Evolutionary conservation across 2,113 vertebrate species (phyloP).

Genomic region (Lamprologus speciosus): DNA sequence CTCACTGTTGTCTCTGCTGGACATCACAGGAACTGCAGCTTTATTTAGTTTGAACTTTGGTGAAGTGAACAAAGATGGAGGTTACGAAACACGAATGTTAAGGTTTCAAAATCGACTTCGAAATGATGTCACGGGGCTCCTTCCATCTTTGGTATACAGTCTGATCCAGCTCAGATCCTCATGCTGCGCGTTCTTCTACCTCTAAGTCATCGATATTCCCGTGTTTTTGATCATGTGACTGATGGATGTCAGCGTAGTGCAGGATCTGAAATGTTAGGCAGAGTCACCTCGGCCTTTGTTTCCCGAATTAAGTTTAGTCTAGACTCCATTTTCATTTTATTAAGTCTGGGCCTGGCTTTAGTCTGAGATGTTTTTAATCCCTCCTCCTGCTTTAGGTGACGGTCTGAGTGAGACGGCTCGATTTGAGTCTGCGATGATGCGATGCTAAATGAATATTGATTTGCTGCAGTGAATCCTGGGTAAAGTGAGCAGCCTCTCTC

Average conservation of each 20-base stretch:
- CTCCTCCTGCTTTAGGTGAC: background rate
- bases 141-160: background rate
- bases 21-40: background rate
- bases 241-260: background rate
- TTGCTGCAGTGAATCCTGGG: slow-evolving; percentile 46
- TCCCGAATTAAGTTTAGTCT: background rate
- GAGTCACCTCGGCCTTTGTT: background rate
- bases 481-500: slow-evolving; percentile 23
- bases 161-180: background rate
- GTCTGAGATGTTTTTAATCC: background rate
- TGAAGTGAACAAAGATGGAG: background rate
- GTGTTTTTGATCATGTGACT: background rate
- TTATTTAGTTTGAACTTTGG: background rate
- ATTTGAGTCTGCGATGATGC: background rate
- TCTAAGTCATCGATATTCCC: background rate
- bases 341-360: background rate
- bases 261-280: background rate
- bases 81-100: background rate
- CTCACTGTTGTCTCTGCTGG: background rate
- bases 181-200: background rate
- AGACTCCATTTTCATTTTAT: background rate
- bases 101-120: background rate
- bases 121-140: background rate
- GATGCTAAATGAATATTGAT: slow-evolving; percentile 43
- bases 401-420: background rate